Base-by-base conservation (phyloP, 2,797 vertebrate species). In the Buphagus erythrorhynchus region DNA sequence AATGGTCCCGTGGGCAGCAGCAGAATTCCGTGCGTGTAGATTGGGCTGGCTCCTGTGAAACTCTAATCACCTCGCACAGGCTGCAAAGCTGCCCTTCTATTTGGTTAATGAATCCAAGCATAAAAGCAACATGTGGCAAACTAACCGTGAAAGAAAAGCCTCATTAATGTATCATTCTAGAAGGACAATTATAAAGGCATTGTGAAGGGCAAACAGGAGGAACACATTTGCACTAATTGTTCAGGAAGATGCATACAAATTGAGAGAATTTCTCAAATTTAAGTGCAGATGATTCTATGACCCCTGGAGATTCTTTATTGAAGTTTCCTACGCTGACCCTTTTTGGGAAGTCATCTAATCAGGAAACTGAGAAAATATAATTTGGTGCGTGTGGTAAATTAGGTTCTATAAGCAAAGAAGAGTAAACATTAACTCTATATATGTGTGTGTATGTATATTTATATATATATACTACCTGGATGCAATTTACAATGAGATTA, bases 91-190 rank as follows among this genome's bases (percentile, higher is more conserved):
- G 86, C 29, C 71, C 83, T 90, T 86, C 94, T 52, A 20, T 85
- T 91, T 26, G 89, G 26, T 79, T 93, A 87, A 90, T 87, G 91
- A 94, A 95, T 79, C 84, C 67, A 78, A 92, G 93, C 93, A 79
- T 51, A 69, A 89, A 93, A 93, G 71, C 71, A 82, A 89, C 89
- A 89, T 92, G 91, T 79, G 77, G 74, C 81, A 82, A 96, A 65
- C 91, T 91, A 90, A 87, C 84, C 74, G 21, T 73, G 92, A 87
- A 77, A 90, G 80, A 92, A 96, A 94, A 91, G 84, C 81, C 94
- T 95, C 89, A 85, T 93, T 96, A 96, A 92, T 11, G 28, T 69
- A 69, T 91, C 48, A 63, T 66, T 87, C 81, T 59, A 82, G 67
- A 57, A 51, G 38, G 58, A 95, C 81, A 91, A 89, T 92, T 92